Base-by-base conservation (phyloP, 2,888 invertebrate species). In the Gonocerus acuteangulatus region DNA sequence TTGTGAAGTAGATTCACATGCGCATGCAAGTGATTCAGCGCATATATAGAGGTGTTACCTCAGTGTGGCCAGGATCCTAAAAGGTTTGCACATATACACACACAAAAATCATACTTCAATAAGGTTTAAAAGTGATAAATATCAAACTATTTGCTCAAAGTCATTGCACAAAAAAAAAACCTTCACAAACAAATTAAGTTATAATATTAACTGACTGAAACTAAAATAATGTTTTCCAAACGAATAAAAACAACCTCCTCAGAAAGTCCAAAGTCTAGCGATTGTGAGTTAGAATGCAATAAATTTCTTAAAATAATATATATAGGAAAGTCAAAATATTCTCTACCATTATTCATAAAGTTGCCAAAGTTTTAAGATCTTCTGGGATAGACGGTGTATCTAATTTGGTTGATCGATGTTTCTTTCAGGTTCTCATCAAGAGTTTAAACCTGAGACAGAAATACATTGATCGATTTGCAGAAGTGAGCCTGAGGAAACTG, bases 51-150 rank as follows among this genome's bases (percentile, higher is more conserved):
- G 61, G 65, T 48, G 47, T 65, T 65, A 65, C 65, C 65, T 65
- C 65, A 45, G 23, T 60, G 63, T 65, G 65, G 32, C 65, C 65
- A 23, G 65, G 63, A 60, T 65, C 65, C 65, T 65, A 65, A 59
- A 47, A 23, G 52, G 65, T 48, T 62, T 49, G 62, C 62, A 61
- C 61, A 63, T 47, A 65, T 61, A 65, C 45, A 63, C 61, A 63
- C 60, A 65, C 39, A 63, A 42, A 63, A 51, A 51, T 51, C 32
- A 51, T 51, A 54, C 36, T 19, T 54, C 19, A 36, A 52, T 52
- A n/a, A 39, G 6, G 47, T 18, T 22, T 48, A 48, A 23, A 39
- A 39, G 39, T 39, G n/a, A 39, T 39, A 39, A 9, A 15, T 39
- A 39, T 9, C 4, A 4, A 15, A 39, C 27, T 27, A 27, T 27